Evolutionary conservation across 2,888 invertebrate genomes (phyloP).

Genomic region (Dryobotodes eremita): DNA sequence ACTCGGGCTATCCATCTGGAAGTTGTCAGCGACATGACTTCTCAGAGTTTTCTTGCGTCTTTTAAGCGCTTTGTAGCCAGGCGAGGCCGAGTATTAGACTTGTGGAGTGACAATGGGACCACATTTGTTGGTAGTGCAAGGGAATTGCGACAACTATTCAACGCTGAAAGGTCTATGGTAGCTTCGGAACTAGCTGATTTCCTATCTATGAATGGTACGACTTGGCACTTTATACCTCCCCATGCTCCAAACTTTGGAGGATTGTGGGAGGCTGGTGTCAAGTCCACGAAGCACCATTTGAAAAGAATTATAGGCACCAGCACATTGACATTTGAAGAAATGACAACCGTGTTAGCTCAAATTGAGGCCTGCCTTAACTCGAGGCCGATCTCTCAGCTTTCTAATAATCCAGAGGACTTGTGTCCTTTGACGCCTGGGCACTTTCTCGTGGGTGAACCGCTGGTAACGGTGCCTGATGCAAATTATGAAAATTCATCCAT

Average conservation of each 20-base stretch:
- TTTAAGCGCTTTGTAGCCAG: conserved; percentile 9
- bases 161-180: conserved; percentile 11
- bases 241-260: conserved; percentile 19
- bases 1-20: conserved; percentile 1
- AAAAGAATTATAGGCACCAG: conserved; percentile 10
- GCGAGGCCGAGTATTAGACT: conserved; percentile 17
- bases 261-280: neutral
- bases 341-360: conserved; percentile 7
- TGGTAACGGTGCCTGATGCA: neutral
- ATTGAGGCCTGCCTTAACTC: conserved; percentile 7
- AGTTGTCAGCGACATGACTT: conserved; percentile 12
- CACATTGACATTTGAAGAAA: conserved; percentile 24
- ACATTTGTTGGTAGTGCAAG: conserved; percentile 16
- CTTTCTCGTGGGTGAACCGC: conserved; percentile 4
- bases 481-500: conserved; percentile 5
- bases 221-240: conserved; percentile 13
- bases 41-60: conserved; percentile 10
- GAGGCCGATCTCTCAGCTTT: conserved; percentile 6
- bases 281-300: conserved; percentile 10
- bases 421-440: conserved; percentile 4
- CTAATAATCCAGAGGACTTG: conserved; percentile 7
- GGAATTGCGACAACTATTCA: conserved; percentile 11
- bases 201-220: conserved; percentile 8
- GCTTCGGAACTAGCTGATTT: conserved; percentile 15
- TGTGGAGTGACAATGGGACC: conserved; percentile 23